Evolutionary conservation across 2,113 vertebrate species (phyloP).

Genomic region (Butastur rufipennis): DNA sequence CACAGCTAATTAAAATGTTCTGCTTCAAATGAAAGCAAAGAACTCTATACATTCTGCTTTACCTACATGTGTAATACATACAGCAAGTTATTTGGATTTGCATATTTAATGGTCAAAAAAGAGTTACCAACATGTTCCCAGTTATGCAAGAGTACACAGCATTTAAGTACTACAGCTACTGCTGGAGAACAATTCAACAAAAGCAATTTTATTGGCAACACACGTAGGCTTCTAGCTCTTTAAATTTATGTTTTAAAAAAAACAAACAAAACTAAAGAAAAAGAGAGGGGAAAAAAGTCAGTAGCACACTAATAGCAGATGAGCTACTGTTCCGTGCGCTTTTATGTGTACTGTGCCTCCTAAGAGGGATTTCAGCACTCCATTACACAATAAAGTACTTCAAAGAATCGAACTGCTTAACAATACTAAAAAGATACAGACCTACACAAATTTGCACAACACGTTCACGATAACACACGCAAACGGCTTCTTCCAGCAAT

Average conservation of each 20-base stretch:
- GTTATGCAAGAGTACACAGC: not conserved
- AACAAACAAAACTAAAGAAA: no score
- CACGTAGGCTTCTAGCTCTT: not conserved
- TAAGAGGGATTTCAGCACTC: not conserved
- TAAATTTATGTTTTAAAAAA: not conserved
- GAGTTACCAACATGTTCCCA: not conserved
- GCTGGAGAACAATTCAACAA: not conserved
- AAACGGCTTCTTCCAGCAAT: not conserved
- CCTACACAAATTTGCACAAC: accelerated
- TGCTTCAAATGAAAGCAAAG: not conserved
- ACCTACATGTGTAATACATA: accelerated
- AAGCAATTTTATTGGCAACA: not conserved
- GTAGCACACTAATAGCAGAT: not conserved
- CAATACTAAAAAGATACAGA: accelerated
- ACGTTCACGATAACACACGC: accelerated
- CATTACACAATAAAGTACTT: accelerated
- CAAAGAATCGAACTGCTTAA: accelerated
- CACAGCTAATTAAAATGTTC: not conserved
- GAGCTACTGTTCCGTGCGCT: not conserved
- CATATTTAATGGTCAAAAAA: not conserved
- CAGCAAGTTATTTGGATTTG: not conserved
- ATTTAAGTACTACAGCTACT: not conserved
- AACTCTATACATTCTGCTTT: not conserved
- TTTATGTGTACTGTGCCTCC: accelerated
- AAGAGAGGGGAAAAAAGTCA: not conserved